A percentile compares a stretch with the other conserved stretches of the same genome.
phyloP scores from a whole-genome alignment of 2,797 vertebrate genomes.

The Coracias cyanogaster region DNA sequence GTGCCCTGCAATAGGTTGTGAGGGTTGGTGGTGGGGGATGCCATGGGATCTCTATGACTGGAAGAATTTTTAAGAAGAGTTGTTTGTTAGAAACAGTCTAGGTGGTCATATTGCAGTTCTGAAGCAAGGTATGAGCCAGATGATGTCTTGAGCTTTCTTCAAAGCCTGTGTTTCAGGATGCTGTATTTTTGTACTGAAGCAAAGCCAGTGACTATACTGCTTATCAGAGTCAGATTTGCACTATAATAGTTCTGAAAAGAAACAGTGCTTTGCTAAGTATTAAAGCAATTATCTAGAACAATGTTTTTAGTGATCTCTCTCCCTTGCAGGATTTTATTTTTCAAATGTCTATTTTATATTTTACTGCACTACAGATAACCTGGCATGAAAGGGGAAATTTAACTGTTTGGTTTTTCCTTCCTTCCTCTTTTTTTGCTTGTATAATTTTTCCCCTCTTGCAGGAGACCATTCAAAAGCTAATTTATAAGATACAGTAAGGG shows the following conservation, averaged over 20 bases:
- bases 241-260: neutral
- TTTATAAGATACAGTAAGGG: neutral
- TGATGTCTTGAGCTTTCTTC: neutral
- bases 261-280: neutral
- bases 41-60: neutral
- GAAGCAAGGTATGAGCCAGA: neutral
- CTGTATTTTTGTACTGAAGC: neutral
- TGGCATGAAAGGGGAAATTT: neutral
- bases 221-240: neutral
- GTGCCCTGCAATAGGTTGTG: neutral
- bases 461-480: neutral
- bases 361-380: neutral
- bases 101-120: neutral
- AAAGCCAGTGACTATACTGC: neutral
- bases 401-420: neutral
- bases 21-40: neutral
- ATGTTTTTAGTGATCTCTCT: neutral
- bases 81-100: neutral
- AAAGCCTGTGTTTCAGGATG: neutral
- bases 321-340: neutral
- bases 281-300: neutral
- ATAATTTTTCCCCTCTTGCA: neutral
- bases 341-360: neutral
- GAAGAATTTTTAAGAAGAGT: neutral
- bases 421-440: neutral